A percentile compares a stretch with the other conserved stretches of the same genome.
phyloP scores from a whole-genome alignment of 53 echinoderm and acorn worm species.

The Echinarachnius parma region DNA sequence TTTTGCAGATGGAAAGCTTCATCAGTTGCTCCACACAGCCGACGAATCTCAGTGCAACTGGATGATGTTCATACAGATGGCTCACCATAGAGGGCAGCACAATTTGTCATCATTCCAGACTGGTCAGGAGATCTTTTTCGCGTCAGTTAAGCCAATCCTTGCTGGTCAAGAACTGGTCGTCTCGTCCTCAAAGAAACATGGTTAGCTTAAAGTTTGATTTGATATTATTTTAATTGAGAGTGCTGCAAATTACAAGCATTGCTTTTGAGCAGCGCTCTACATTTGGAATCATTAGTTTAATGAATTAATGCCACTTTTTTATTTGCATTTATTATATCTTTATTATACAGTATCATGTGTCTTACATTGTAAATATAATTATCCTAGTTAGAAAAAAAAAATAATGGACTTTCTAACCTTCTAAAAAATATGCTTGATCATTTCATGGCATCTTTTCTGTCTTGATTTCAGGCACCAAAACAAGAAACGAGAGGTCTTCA shows the following conservation, averaged over 20 bases:
- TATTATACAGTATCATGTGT: neutral
- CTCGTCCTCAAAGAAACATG: conserved; percentile 82
- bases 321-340: neutral
- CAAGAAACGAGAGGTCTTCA: conserved; percentile 50
- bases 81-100: conserved; percentile 59
- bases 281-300: neutral
- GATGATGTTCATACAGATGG: conserved; percentile 86
- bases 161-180: conserved; percentile 66
- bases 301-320: neutral
- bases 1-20: conserved; percentile 13
- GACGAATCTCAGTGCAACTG: conserved; percentile 83
- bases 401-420: too few species aligned
- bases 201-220: conserved; percentile 48
- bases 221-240: too few species aligned
- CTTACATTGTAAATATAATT: neutral
- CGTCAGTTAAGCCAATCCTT: conserved; percentile 48
- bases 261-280: too few species aligned
- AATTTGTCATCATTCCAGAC: conserved; percentile 79
- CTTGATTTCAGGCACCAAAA: conserved; percentile 62
- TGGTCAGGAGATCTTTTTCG: conserved; percentile 69
- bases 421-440: too few species aligned
- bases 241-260: too few species aligned
- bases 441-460: too few species aligned
- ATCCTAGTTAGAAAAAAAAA: too few species aligned
- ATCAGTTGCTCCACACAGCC: conserved; percentile 44